These are phyloP conservation scores for Drosophila mayaguana DNA, from an alignment of 2,888 invertebrate species.

Conservation along the genomic window DNA sequence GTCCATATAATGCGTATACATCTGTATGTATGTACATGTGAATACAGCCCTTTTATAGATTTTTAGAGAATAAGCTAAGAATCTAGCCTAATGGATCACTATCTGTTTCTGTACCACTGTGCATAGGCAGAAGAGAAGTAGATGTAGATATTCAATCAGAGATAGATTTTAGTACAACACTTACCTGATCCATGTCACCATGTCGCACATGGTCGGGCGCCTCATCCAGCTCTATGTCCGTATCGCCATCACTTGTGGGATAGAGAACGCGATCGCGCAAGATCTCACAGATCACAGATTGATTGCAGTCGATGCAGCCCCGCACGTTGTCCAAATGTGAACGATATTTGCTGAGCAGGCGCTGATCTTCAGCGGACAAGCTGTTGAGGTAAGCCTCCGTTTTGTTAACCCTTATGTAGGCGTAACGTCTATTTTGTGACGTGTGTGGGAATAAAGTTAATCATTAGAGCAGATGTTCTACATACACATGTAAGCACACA, in stretches of 20 bases:
- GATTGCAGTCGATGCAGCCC: slow-evolving; percentile 90
- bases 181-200: slow-evolving; percentile 84
- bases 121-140: not conserved
- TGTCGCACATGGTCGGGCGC: slow-evolving; percentile 76
- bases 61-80: not conserved
- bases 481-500: not conserved
- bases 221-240: slow-evolving; percentile 42
- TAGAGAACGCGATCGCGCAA: slow-evolving; percentile 87
- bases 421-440: slow-evolving; percentile 88
- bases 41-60: no score
- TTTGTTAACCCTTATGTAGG: slow-evolving; percentile 90
- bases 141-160: not conserved
- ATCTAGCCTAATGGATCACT: not conserved
- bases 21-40: no score
- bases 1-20: no score
- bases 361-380: slow-evolving; percentile 91
- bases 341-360: slow-evolving; percentile 90
- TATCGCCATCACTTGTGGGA: slow-evolving; percentile 72
- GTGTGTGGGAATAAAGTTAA: not conserved
- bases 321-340: slow-evolving; percentile 91
- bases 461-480: slow-evolving; percentile 20
- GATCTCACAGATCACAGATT: slow-evolving; percentile 85
- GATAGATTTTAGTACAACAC: slow-evolving; percentile 27
- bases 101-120: not conserved
- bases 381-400: slow-evolving; percentile 91